A percentile compares a stretch with the other conserved stretches of the same genome.
These are phyloP conservation scores for Bellardia pandia DNA, from an alignment of 2,888 invertebrate species.

Conservation along the genomic window DNA sequence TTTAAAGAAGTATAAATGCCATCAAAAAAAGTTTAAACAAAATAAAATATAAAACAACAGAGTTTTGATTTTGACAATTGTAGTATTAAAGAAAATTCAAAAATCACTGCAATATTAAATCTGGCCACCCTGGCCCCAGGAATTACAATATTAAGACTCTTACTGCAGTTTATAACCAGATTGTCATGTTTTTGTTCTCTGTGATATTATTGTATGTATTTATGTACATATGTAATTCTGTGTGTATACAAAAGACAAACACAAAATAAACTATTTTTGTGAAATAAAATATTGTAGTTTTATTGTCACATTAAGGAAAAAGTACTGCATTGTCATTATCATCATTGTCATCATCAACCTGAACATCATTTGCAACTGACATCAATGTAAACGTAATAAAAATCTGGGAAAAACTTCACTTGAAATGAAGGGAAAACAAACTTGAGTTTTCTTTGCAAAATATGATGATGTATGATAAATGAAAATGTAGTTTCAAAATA, in stretches of 20 bases:
- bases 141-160: constrained; percentile 12
- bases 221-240: not conserved
- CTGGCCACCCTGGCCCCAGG: not conserved
- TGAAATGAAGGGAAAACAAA: not conserved
- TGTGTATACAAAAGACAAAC: not conserved
- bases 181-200: not conserved
- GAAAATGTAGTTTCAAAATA: not conserved
- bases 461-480: constrained; percentile 11
- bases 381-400: constrained; percentile 1
- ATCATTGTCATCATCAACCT: constrained; percentile 17
- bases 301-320: constrained; percentile 44
- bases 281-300: constrained; percentile 18
- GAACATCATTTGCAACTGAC: constrained; percentile 28
- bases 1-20: too few species aligned
- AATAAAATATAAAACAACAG: too few species aligned
- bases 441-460: not conserved
- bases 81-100: too few species aligned
- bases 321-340: constrained; percentile 40
- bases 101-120: not conserved
- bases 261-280: constrained; percentile 14
- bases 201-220: not conserved
- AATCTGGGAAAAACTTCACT: constrained; percentile 2
- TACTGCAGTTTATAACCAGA: constrained; percentile 38
- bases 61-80: too few species aligned
- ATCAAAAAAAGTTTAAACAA: too few species aligned